Percentiles rank a stretch among this genome's conserved stretches.
Conservation (phyloP, 2,888 invertebrate species). For the Tenthredo amoena region DNA sequence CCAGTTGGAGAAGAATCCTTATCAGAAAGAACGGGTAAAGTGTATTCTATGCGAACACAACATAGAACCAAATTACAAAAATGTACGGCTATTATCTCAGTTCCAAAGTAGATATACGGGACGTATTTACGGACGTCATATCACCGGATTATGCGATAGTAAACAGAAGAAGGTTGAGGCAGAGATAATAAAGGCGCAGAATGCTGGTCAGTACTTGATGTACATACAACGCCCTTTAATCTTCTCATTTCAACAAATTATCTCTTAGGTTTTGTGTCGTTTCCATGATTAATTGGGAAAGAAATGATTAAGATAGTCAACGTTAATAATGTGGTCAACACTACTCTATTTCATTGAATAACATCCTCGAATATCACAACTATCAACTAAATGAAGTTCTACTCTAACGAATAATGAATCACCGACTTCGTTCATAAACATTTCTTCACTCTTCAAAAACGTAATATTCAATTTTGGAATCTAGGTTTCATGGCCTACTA, state of each 20-base stretch:
- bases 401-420: too few species aligned
- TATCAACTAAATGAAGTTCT: neutral
- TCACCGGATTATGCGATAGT: constrained; percentile 93
- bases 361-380: neutral
- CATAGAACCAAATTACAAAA: constrained; percentile 94
- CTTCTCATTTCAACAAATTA: neutral
- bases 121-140: constrained; percentile 92
- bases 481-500: constrained; percentile 89
- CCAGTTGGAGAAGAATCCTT: constrained; percentile 84
- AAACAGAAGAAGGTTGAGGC: constrained; percentile 88
- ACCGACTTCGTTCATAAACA: neutral
- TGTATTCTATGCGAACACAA: constrained; percentile 92
- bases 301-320: neutral
- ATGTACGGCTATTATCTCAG: constrained; percentile 93
- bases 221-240: neutral
- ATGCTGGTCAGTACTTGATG: constrained; percentile 79
- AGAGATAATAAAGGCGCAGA: constrained; percentile 88
- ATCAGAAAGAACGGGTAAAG: constrained; percentile 83
- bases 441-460: neutral
- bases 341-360: neutral
- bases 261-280: neutral
- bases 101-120: constrained; percentile 98
- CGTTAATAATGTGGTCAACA: neutral
- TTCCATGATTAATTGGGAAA: neutral
- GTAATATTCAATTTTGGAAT: neutral